Evolutionary conservation across 2,113 vertebrate species (phyloP), one percentile per base, ranked within the genome.

Genomic region (Cavia porcellus): DNA sequence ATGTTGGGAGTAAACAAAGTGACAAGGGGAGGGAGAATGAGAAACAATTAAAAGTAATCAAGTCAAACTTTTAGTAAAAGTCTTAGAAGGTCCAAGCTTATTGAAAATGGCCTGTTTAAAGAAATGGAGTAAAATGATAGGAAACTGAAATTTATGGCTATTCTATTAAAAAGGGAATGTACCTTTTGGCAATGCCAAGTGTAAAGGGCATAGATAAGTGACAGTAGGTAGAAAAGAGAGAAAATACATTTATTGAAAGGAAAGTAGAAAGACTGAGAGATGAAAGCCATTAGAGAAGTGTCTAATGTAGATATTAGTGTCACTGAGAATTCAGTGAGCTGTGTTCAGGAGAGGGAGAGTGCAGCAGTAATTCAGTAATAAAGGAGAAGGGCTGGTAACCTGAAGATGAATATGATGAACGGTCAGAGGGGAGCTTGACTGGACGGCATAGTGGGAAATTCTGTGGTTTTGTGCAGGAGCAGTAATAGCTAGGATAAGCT

Each of bases 381-480:
- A 77, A 84, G 30, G 0, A 57, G 0, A 81, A 38, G 4, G 10
- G 3, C 4, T 4, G 22, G 42, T 17, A 42, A 85, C 17, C 12
- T 74, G 59, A 86, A 90, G 42, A 47, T 6, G 9, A 66, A 38
- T 24, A 75, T 35, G 1, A 19, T 30, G 45, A 84, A 87, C 22
- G 4, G 0, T 87, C 9, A n/a, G 24, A 57, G 15, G 5, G 0
- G 19, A 57, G 10, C 5, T 32, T 75, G 47, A 12, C 2, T n/a
- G 15, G 17, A 59, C 6, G 19, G 25, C 6, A 30, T 45, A 28
- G 4, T 70, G 28, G 20, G 30, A 82, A 86, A 66, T 12, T n/a
- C 52, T 45, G 3, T 9, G 19, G 30, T 42, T 72, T 30, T 91
- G 28, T 52, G 38, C 1, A 22, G 59, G 24, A 30, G 52, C 5